These are phyloP conservation scores for Scrobipalpa costella DNA, from an alignment of 2,888 invertebrate species.

Conservation along the genomic window DNA sequence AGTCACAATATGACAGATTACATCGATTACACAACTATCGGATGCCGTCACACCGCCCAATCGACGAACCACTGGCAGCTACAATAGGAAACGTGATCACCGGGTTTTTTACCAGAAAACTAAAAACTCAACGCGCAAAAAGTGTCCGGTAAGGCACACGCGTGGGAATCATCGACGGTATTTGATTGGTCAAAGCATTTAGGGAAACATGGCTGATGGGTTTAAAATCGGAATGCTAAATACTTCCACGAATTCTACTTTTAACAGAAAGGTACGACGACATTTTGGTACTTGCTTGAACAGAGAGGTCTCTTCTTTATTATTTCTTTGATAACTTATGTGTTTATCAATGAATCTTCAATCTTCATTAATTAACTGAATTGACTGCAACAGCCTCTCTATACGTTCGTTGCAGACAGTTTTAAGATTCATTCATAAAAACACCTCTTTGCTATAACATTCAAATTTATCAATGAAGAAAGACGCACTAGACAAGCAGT, in stretches of 20 bases:
- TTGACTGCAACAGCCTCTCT: no score
- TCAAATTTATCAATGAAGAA: not conserved
- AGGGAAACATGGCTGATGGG: not conserved
- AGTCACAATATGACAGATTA: conserved; percentile 17
- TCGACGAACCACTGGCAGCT: conserved; percentile 43
- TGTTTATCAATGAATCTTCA: no score
- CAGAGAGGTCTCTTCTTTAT: no score
- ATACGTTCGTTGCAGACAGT: no score
- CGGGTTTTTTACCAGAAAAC: conserved; percentile 57
- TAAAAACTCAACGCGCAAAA: conserved; percentile 69
- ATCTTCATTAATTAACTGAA: no score
- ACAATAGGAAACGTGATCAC: conserved; percentile 76
- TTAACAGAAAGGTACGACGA: no score
- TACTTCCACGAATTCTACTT: not conserved
- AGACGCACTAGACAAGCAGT: not conserved
- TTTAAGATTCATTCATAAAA: not conserved
- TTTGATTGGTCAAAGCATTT: not conserved
- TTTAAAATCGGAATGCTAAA: not conserved
- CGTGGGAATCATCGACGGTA: conserved; percentile 66
- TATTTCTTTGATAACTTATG: no score
- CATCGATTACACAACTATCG: conserved; percentile 32
- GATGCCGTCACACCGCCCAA: conserved; percentile 37
- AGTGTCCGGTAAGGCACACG: conserved; percentile 76
- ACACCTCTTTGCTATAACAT: not conserved
- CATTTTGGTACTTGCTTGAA: no score